Percentiles rank a stretch among this genome's conserved stretches.
phyloP scores from a whole-genome alignment of 2,888 invertebrate genomes.

The Poecilus cupreus region DNA sequence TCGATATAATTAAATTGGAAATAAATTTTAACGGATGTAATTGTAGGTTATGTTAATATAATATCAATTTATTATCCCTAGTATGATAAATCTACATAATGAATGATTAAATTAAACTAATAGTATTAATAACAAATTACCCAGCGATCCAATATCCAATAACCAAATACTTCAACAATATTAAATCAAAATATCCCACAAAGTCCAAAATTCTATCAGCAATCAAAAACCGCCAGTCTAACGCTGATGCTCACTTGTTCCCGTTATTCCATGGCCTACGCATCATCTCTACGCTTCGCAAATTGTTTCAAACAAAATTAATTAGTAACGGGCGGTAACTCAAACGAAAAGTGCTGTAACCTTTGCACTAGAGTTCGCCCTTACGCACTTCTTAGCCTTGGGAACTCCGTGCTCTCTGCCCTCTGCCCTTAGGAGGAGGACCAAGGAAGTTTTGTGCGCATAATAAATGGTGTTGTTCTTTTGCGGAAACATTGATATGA shows the following conservation, averaged over 20 bases:
- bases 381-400: not conserved
- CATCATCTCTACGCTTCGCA: not conserved
- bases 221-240: not conserved
- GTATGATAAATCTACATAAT: too few relatives aligned
- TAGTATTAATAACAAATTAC: too few relatives aligned
- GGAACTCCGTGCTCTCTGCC: not conserved
- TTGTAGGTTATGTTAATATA: too few relatives aligned
- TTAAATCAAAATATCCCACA: too few relatives aligned
- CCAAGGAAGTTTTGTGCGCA: not conserved
- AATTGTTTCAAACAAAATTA: slow-evolving; percentile 48
- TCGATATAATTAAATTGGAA: too few relatives aligned
- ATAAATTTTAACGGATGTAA: too few relatives aligned
- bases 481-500: too few relatives aligned
- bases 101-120: too few relatives aligned
- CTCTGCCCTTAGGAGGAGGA: not conserved
- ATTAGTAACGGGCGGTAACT: slow-evolving; percentile 17
- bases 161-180: too few relatives aligned
- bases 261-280: not conserved
- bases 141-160: too few relatives aligned
- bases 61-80: too few relatives aligned
- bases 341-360: slow-evolving; percentile 46
- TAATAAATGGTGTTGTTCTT: not conserved
- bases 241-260: not conserved
- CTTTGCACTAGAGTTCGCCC: not conserved
- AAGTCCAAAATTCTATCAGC: too few relatives aligned